Evolutionary conservation across 1,140 invertebrate species (phyloP), one percentile per base, ranked within the genome.

Genomic region (Nasonia longicornis): DNA sequence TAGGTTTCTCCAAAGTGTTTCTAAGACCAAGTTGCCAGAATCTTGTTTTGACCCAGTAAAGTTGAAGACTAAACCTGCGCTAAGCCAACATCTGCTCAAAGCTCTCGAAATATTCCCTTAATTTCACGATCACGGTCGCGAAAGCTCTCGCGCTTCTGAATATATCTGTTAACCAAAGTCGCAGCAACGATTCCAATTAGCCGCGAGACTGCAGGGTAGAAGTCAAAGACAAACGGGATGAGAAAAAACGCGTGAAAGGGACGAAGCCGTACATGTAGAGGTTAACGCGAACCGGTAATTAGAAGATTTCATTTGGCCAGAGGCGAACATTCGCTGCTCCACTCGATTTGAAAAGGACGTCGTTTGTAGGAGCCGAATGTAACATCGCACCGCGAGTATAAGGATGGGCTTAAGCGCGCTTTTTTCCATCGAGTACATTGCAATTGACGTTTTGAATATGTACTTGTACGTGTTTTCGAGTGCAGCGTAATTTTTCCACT

Each of bases 231-330:
- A 71, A 58, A 35, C n/a, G 45, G 29, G 48, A 58, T 72, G 20
- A 64, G 64, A 79, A 64, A 31, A 31, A 64, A 77, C 63, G 38
- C 35, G 75, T 45, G 64, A 76, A 76, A 76, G 58, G 58, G 31
- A 45, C n/a, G 81, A 74, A 80, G 52, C 80, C 78, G 73, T 85
- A 85, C 31, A 35, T 35, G 4, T 81, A 81, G 48, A 77, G 35
- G 58, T 58, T 71, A 74, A 64, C 73, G 38, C 63, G 73, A 78
- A 45, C 77, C 42, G 83, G 84, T 87, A 85, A 87, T 86, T 86
- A 84, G 76, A 86, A 82, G 82, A 80, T 79, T 81, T 69, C 82
- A 80, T 83, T 84, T 80, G 12, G 20, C 20, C 52, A n/a, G n/a
- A n/a, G 20, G 16, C 52, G 52, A 58, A n/a, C 16, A 58, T 20